These are phyloP conservation scores for Prorops nasuta DNA, from an alignment of 1,140 invertebrate species.

Conservation along the genomic window DNA sequence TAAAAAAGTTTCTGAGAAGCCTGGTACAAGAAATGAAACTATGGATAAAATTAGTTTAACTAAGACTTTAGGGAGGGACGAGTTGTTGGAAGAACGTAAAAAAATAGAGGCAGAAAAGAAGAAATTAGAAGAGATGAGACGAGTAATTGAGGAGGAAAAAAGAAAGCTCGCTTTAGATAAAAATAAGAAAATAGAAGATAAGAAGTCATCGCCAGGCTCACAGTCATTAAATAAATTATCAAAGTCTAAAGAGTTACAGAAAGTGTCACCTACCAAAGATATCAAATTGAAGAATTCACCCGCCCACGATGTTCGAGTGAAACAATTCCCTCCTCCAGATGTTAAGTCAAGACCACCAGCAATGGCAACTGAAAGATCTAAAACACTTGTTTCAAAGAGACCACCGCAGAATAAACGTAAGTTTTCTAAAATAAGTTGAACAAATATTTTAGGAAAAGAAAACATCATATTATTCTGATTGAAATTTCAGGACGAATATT, in stretches of 20 bases:
- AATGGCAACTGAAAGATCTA: conserved; percentile 29
- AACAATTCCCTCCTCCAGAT: conserved; percentile 54
- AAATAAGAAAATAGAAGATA: conserved; percentile 25
- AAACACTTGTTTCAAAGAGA: conserved; percentile 55
- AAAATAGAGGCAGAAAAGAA: conserved; percentile 52
- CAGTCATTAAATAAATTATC: conserved; percentile 11
- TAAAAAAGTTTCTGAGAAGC: conserved; percentile 21
- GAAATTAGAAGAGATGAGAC: conserved; percentile 52
- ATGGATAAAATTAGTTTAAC: conserved; percentile 11
- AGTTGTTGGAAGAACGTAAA: conserved; percentile 39
- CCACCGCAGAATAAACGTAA: conserved; percentile 48
- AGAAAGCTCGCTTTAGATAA: conserved; percentile 41
- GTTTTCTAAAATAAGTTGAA: conserved; percentile 15
- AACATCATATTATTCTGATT: conserved; percentile 16
- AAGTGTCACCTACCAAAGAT: conserved; percentile 54
- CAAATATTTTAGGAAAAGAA: too few species aligned
- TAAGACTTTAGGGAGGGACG: conserved; percentile 27
- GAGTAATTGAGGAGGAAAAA: conserved; percentile 54
- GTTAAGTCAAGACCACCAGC: conserved; percentile 28
- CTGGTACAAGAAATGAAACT: conserved; percentile 32
- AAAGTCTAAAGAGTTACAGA: conserved; percentile 37
- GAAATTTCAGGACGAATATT: conserved; percentile 60
- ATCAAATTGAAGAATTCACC: conserved; percentile 27
- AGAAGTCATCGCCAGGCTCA: conserved; percentile 2
- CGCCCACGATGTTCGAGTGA: conserved; percentile 22